Percentiles rank a stretch among this genome's conserved stretches.
phyloP scores from a whole-genome alignment of 2,797 vertebrate species.

The Glossophaga mutica region DNA sequence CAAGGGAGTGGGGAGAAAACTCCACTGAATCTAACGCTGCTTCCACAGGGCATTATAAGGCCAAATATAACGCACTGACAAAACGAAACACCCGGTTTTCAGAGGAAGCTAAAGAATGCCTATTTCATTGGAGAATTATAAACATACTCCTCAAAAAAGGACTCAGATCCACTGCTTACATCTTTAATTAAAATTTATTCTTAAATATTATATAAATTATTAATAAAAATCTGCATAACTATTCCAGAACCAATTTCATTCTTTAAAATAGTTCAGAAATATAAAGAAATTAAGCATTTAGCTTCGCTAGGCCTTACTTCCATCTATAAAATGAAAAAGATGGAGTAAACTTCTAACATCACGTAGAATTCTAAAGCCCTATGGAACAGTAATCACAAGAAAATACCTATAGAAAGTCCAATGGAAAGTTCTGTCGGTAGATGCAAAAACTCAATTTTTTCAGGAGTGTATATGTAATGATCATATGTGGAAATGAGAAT shows the following conservation, averaged over 20 bases:
- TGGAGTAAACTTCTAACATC: background rate
- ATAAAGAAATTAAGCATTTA: conserved; percentile 5
- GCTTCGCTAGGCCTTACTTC: background rate
- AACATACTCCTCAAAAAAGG: background rate
- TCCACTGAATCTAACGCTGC: background rate
- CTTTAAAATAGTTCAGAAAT: conserved; percentile 29
- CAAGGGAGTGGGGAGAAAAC: background rate
- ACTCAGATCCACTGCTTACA: background rate
- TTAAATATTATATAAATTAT: conserved; percentile 8
- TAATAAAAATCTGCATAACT: background rate
- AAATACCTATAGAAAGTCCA: background rate
- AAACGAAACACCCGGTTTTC: conserved; percentile 28
- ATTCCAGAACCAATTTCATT: background rate
- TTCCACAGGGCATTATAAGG: background rate
- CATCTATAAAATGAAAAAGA: background rate
- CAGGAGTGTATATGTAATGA: background rate
- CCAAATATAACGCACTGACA: background rate
- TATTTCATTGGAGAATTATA: background rate
- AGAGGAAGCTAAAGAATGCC: background rate
- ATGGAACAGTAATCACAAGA: background rate
- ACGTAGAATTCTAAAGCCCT: conserved; percentile 4
- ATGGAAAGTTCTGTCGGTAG: background rate
- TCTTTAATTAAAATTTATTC: background rate
- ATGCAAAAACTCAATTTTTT: background rate
- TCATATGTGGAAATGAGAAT: background rate